Conservation (phyloP, 2,797 vertebrate genomes). For the Trematomus bernacchii region DNA sequence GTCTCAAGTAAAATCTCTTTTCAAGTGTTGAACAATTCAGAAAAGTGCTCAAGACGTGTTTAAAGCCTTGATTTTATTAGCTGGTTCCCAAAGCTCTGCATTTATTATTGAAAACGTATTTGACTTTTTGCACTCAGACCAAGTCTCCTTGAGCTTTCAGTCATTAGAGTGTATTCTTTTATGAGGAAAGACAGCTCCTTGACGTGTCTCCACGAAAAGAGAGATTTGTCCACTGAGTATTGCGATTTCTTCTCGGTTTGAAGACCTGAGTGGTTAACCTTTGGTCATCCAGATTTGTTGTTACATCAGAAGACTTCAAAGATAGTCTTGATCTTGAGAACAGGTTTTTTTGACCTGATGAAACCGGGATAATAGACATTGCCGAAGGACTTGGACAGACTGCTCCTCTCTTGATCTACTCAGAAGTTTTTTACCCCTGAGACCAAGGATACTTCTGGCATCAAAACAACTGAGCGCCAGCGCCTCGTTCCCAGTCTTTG, state of each 20-base stretch:
- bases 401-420: slow-evolving; percentile 23
- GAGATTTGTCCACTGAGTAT: slow-evolving; percentile 7
- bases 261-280: slow-evolving; percentile 55
- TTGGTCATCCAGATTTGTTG: slow-evolving; percentile 37
- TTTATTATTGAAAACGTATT: not conserved
- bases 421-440: slow-evolving; percentile 24
- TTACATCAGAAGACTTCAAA: slow-evolving; percentile 66
- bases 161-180: not conserved
- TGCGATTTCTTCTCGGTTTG: slow-evolving; percentile 21
- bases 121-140: not conserved
- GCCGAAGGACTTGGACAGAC: slow-evolving; percentile 34
- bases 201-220: slow-evolving; percentile 10
- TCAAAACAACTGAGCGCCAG: not conserved
- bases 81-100: not conserved
- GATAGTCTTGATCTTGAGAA: slow-evolving; percentile 61
- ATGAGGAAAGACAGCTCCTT: slow-evolving; percentile 10
- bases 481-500: slow-evolving; percentile 18
- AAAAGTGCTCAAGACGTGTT: not conserved
- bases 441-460: not conserved
- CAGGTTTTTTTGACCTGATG: slow-evolving; percentile 60
- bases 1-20: not conserved
- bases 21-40: not conserved
- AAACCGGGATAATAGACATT: slow-evolving; percentile 53
- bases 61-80: not conserved
- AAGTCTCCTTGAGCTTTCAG: slow-evolving; percentile 15